Evolutionary conservation across 2,113 vertebrate genomes (phyloP), one percentile per base, ranked within the genome.

Genomic region (Rhinichthys klamathensis): DNA sequence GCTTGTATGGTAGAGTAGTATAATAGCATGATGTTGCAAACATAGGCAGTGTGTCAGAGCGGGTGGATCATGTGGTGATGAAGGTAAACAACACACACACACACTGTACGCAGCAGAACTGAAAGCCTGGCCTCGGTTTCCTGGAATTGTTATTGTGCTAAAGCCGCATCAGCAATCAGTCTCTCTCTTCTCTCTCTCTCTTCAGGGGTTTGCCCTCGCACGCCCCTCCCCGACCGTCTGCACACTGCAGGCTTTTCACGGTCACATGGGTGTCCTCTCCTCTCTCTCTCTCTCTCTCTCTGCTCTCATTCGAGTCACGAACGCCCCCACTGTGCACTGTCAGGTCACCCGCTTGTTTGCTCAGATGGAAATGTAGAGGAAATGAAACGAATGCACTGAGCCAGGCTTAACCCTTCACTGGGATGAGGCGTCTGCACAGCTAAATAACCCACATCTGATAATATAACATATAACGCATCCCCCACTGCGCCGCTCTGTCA

Each of bases 341-440:
- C 93, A 93, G 94, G 93, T 94, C 93, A 94, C 90, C 92, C 90
- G 92, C 90, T 94, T 93, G 94, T 94, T 95, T 94, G 93, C 93
- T 95, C 94, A 94, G 93, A 94, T 94, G 93, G 93, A 93, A 91
- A 92, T 92, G 91, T 88, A 89, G 91, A 94, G 93, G 93, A 94
- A 94, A 94, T 93, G 93, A 94, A 92, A 91, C 46, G 46, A 75
- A 54, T 30, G 91, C 90, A 89, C 86, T 85, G 87, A 91, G 85
- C 88, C 74, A 78, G 82, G 46, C 49, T 95, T 94, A 94, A 94
- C 94, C 93, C 93, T 67, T 93, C 83, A 80, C 88, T 90, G 88
- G 89, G 87, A 89, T 90, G 75, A 84, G 44, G 41, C 18, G 61
- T 3, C 38, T 16, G 25, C 27, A 27, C 1, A n/a, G 10, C 61